phyloP scores from a whole-genome alignment of 2,797 vertebrate genomes.

The Muscicapa striata region DNA sequence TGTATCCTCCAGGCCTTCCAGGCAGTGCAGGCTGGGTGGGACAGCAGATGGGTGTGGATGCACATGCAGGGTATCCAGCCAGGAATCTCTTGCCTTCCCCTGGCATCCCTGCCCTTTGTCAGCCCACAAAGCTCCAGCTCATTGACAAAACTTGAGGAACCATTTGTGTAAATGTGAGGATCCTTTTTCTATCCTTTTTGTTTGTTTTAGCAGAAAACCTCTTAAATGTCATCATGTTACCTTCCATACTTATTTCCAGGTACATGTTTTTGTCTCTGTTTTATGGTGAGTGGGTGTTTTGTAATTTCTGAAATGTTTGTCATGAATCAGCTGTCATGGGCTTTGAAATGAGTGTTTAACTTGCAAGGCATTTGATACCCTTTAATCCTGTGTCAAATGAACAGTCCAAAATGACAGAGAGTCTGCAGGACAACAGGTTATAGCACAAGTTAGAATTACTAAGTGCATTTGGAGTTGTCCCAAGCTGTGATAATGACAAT shows the following conservation, averaged over 20 bases:
- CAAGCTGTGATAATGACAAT: not conserved
- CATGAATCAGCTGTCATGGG: fast-evolving
- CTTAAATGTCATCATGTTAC: not conserved
- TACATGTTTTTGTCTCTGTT: not conserved
- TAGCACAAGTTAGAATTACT: not conserved
- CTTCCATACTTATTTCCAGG: not conserved
- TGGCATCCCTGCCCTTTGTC: not conserved
- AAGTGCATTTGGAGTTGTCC: not conserved
- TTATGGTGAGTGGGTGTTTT: not conserved
- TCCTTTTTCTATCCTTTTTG: not conserved
- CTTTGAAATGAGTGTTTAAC: not conserved
- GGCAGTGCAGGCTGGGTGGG: not conserved
- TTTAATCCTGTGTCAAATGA: not conserved
- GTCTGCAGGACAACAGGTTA: not conserved
- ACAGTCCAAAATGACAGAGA: not conserved
- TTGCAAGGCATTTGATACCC: not conserved
- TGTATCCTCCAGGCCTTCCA: not conserved
- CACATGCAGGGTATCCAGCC: not conserved
- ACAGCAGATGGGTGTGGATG: not conserved
- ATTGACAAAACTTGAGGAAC: not conserved
- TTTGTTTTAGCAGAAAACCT: not conserved
- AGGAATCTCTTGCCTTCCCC: not conserved
- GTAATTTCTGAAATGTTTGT: not conserved
- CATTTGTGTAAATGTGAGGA: not conserved
- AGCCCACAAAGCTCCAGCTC: not conserved